Percentiles rank a stretch among this genome's conserved stretches.
Evolutionary conservation across 1,140 invertebrate genomes (phyloP).

Genomic region (Akabosia matsudoensis): DNA sequence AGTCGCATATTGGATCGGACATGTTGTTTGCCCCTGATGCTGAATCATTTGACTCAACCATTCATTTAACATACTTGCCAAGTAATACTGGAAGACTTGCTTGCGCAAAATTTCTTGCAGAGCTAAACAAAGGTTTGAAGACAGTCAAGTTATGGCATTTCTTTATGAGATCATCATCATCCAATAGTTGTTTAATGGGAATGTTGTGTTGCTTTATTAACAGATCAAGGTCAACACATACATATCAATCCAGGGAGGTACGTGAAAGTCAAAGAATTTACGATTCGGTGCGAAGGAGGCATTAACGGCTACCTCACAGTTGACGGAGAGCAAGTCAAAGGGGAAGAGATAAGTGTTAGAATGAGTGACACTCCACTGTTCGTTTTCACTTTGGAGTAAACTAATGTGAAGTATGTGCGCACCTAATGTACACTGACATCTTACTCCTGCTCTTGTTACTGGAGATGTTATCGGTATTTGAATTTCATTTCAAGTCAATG

Average conservation of each 20-base stretch:
- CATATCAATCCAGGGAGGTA: background rate
- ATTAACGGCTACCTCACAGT: background rate
- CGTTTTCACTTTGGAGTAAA: background rate
- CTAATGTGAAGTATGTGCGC: background rate
- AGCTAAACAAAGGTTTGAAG: background rate
- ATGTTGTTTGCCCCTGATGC: conserved; percentile 9
- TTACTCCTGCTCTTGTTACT: no score
- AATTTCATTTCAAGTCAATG: no score
- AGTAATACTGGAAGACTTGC: conserved; percentile 5
- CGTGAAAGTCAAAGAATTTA: conserved; percentile 22
- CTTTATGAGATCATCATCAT: background rate
- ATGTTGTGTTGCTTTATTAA: background rate
- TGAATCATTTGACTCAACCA: background rate
- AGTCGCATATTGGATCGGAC: conserved; percentile 1
- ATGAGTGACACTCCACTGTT: background rate
- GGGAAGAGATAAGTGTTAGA: background rate
- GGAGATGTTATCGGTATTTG: no score
- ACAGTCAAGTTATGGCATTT: background rate
- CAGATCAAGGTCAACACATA: background rate
- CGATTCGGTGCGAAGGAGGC: background rate
- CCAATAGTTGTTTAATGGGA: background rate
- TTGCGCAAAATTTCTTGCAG: background rate
- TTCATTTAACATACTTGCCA: background rate
- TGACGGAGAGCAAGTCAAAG: background rate
- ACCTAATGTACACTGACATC: no score